Percentiles rank a stretch among this genome's conserved stretches.
phyloP scores from a whole-genome alignment of 2,888 invertebrate genomes.

The Smittia sp. region DNA sequence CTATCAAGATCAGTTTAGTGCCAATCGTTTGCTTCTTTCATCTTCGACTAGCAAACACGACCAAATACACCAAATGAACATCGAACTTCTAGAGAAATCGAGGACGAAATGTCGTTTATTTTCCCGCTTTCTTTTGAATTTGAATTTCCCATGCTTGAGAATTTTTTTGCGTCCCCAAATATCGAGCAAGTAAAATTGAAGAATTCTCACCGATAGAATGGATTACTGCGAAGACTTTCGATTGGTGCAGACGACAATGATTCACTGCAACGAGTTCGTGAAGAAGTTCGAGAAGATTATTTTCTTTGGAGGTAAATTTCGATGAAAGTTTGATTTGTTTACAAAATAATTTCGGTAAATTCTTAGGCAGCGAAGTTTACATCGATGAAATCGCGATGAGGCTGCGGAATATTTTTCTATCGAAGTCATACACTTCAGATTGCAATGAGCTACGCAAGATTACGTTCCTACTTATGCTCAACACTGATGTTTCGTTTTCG shows the following conservation, averaged over 20 bases:
- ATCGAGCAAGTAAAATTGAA: too few relatives aligned
- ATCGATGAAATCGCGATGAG: conserved; percentile 46
- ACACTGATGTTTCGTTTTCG: conserved; percentile 48
- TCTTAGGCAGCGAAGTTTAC: conserved; percentile 47
- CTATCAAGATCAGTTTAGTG: too few relatives aligned
- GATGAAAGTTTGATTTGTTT: not conserved
- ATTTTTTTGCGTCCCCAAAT: too few relatives aligned
- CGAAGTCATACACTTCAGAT: conserved; percentile 44
- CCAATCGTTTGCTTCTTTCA: too few relatives aligned
- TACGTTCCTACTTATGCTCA: conserved; percentile 47
- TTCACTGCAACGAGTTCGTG: conserved; percentile 47
- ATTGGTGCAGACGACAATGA: conserved; percentile 46
- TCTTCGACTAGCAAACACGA: too few relatives aligned
- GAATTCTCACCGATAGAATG: conserved; percentile 45
- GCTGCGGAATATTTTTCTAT: conserved; percentile 44
- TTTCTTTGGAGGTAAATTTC: conserved; percentile 47
- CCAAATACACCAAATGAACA: not conserved
- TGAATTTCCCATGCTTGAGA: too few relatives aligned
- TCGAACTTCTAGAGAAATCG: too few relatives aligned
- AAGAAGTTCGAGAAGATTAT: conserved; percentile 47
- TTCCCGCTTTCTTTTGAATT: too few relatives aligned
- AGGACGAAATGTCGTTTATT: too few relatives aligned
- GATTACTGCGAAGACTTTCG: conserved; percentile 49
- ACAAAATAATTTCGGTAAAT: conserved; percentile 1
- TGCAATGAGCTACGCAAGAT: conserved; percentile 46